Conservation (phyloP, 2,113 vertebrate species). For the Motacilla tschutschensis region DNA sequence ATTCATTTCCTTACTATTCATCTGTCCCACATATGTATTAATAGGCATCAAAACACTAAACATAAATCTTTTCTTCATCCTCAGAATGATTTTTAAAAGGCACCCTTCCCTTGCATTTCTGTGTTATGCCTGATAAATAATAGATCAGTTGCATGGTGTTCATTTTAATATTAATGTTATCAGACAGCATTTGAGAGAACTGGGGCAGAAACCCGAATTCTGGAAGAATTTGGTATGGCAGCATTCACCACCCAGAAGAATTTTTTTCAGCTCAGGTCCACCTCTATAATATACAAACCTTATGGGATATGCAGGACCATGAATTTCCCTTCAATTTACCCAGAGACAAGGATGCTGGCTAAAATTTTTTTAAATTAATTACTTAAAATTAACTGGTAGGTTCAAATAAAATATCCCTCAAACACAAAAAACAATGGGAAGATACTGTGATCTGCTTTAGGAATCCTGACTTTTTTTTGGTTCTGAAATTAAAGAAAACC, state of each 20-base stretch:
- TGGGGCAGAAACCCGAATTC: background rate
- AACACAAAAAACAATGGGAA: background rate
- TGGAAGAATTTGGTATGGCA: background rate
- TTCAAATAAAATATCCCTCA: background rate
- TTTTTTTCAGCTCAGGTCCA: background rate
- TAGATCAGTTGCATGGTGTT: background rate
- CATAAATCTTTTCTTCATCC: conserved; percentile 47
- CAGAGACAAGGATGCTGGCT: fast-evolving
- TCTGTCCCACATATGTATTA: background rate
- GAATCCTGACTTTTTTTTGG: background rate
- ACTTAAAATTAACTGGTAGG: background rate
- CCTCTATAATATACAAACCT: background rate
- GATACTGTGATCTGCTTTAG: background rate
- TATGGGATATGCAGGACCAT: background rate
- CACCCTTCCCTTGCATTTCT: background rate
- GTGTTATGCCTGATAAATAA: background rate
- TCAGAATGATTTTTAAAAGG: conserved; percentile 37
- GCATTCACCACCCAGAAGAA: background rate
- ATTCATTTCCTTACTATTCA: conserved; percentile 21
- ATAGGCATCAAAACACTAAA: conserved; percentile 20
- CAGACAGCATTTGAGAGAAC: background rate
- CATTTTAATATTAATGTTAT: conserved; percentile 16
- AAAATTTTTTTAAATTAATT: background rate
- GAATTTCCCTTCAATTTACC: background rate
- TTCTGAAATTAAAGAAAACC: background rate